Percentiles rank a stretch among this genome's conserved stretches.
These are phyloP conservation scores for Bubo scandiacus DNA, from an alignment of 2,113 vertebrate genomes.

Conservation along the genomic window DNA sequence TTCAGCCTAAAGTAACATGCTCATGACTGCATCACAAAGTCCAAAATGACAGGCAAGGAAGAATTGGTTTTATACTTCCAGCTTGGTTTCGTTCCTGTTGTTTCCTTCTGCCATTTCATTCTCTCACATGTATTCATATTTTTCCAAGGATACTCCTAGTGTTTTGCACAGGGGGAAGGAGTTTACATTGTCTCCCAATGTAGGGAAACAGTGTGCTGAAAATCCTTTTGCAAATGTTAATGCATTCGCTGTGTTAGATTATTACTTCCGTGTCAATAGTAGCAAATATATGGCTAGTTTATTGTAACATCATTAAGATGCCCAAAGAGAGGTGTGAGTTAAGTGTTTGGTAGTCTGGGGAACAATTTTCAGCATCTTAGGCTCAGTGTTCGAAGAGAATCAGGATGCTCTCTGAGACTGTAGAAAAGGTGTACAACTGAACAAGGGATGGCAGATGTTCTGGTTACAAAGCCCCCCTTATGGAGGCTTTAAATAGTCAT, in stretches of 20 bases:
- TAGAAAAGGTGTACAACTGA: background rate
- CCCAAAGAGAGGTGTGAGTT: background rate
- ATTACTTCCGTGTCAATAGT: background rate
- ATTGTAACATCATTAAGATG: background rate
- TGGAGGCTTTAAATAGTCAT: background rate
- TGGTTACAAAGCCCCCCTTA: background rate
- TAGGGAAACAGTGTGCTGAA: background rate
- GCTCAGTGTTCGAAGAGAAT: background rate
- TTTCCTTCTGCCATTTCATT: background rate
- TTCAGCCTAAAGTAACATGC: background rate
- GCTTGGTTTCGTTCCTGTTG: background rate
- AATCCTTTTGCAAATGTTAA: background rate
- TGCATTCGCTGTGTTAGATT: background rate
- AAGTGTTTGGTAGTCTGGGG: background rate
- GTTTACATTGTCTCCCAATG: background rate
- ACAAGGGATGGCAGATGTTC: conserved; percentile 4
- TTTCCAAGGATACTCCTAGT: background rate
- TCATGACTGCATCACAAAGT: fast-evolving
- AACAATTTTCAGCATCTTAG: background rate
- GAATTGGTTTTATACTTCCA: background rate
- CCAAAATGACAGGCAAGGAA: background rate
- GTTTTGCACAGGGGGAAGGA: background rate
- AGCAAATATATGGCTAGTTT: background rate
- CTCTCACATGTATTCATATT: background rate
- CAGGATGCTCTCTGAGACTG: background rate